Percentiles rank a stretch among this genome's conserved stretches.
phyloP scores from a whole-genome alignment of 2,113 vertebrate genomes.

The Bucco capensis region DNA sequence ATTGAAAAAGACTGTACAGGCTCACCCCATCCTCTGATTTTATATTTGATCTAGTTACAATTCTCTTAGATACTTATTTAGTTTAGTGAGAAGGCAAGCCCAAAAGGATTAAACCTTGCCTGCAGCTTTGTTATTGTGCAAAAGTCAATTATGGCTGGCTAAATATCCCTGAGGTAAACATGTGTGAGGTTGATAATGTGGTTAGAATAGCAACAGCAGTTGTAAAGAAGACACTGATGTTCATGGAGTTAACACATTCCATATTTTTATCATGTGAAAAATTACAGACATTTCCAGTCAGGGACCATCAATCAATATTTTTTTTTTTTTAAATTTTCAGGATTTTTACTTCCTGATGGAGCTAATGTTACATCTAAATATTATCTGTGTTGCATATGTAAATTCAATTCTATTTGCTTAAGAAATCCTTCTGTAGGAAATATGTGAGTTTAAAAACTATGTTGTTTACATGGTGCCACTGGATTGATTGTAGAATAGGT shows the following conservation, averaged over 20 bases:
- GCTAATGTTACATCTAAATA: constrained; percentile 44
- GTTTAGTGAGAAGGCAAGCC: constrained; percentile 75
- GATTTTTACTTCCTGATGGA: constrained; percentile 9
- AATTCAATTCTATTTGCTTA: constrained; percentile 10
- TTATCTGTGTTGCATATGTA: constrained; percentile 12
- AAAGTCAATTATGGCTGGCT: constrained; percentile 81
- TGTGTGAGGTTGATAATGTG: constrained; percentile 82
- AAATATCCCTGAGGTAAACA: constrained; percentile 83
- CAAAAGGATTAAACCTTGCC: constrained; percentile 75
- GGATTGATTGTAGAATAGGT: constrained; percentile 3
- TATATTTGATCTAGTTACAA: constrained; percentile 40
- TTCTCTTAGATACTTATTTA: constrained; percentile 69
- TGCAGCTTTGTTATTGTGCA: constrained; percentile 72
- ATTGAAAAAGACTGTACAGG: not conserved
- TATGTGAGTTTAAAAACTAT: not conserved
- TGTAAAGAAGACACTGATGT: constrained; percentile 33
- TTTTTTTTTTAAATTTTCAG: constrained; percentile 53
- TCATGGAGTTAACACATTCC: constrained; percentile 42
- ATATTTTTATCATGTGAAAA: constrained; percentile 23
- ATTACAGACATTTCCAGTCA: constrained; percentile 28
- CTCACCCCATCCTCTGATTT: not conserved
- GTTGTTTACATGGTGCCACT: constrained; percentile 5
- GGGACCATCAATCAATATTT: constrained; percentile 42
- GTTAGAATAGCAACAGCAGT: constrained; percentile 59
- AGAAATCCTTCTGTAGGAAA: not conserved